Base-by-base conservation (phyloP, 2,113 vertebrate species). In the Channa argus region DNA sequence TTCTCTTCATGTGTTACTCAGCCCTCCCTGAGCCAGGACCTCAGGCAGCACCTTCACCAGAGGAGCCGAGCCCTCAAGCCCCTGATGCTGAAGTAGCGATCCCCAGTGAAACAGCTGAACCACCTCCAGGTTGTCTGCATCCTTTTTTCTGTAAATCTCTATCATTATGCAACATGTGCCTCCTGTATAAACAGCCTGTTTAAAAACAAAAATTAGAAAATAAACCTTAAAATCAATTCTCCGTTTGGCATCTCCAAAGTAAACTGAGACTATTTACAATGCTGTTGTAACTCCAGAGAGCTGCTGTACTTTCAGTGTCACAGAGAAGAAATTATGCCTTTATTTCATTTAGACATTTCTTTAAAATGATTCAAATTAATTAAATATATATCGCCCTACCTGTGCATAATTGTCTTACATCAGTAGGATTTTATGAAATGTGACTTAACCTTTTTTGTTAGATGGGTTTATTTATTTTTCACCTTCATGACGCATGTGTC, bases 101-200 rank as follows among this genome's bases (percentile, higher is more conserved):
- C 4, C 24, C 85, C 8, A 43, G 54, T 66, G 72, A 83, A 79
- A 63, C 84, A 5, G 54, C 83, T 5, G 80, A 87, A 67, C 37
- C 44, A 0, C 41, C 74, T 12, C 36, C 82, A 92, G 91, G 93
- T 94, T 82, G 67, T 83, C 33, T 82, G 43, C 43, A 51, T 59
- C 12, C 24, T 24, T 12, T n/a, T 61, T 49, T 13, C 8, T 61
- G 15, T 11, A 43, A 14, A 13, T 33, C 36, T 59, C 15, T 36
- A 34, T 78, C 54, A 59, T 56, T 84, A 67, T 2, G 0, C 44
- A 9, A 51, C 62, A 50, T 11, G 8, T 41, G 47, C 46, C 59
- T 82, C 52, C 13, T 74, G 65, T 82, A 33, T 58, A 47, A 72
- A 75, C 33, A 4, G 0, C n/a, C 5, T 41, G 8, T 45, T n/a